phyloP scores from a whole-genome alignment of 2,888 invertebrate genomes.

The Euclidia mi region DNA sequence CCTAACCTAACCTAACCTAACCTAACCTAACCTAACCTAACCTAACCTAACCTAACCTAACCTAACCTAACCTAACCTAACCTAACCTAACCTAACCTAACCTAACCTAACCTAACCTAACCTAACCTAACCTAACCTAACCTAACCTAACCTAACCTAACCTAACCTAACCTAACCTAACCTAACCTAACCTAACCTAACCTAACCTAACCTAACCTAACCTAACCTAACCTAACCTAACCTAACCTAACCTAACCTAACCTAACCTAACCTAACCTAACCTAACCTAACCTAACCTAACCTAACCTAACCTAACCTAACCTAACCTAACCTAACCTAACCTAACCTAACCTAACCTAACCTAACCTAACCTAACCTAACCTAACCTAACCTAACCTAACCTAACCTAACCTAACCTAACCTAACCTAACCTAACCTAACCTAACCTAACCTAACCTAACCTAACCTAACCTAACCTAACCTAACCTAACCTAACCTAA shows the following conservation, averaged over 20 bases:
- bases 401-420: too few relatives aligned
- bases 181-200: constrained; percentile 3
- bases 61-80: constrained; percentile 46
- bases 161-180: constrained; percentile 4
- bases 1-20: constrained; percentile 46
- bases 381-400: too few relatives aligned
- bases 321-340: constrained; percentile 1
- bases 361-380: too few relatives aligned
- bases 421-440: too few relatives aligned
- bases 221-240: constrained; percentile 3
- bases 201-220: constrained; percentile 4
- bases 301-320: constrained; percentile 2
- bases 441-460: too few relatives aligned
- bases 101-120: constrained; percentile 17
- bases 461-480: too few relatives aligned
- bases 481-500: too few relatives aligned
- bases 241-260: constrained; percentile 4
- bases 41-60: constrained; percentile 47
- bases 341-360: too few relatives aligned
- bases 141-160: constrained; percentile 3
- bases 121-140: too few relatives aligned
- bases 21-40: constrained; percentile 45
- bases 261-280: constrained; percentile 3
- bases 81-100: constrained; percentile 48
- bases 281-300: constrained; percentile 3